Percentiles rank a stretch among this genome's conserved stretches.
phyloP scores from a whole-genome alignment of 1,140 invertebrate genomes.

The Drosophila aff. region DNA sequence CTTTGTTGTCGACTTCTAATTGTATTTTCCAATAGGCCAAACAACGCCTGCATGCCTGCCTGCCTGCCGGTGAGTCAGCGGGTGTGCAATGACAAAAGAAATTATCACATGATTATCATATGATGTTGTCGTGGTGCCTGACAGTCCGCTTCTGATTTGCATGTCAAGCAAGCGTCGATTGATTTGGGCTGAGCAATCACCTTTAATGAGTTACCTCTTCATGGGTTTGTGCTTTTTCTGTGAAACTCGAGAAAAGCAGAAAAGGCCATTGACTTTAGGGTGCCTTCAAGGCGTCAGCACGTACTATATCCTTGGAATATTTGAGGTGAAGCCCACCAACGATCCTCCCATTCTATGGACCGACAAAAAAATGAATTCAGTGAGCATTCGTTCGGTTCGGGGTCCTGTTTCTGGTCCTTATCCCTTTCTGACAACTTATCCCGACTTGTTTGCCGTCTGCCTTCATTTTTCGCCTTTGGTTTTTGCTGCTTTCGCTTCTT shows the following conservation, averaged over 20 bases:
- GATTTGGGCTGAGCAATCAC: slow-evolving; percentile 19
- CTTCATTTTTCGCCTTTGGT: slow-evolving; percentile 33
- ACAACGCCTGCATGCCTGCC: neutral
- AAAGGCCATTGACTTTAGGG: slow-evolving; percentile 68
- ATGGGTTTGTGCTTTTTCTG: neutral
- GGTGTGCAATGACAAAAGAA: slow-evolving; percentile 25
- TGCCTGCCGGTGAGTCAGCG: slow-evolving; percentile 51
- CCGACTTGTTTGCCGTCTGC: slow-evolving; percentile 54
- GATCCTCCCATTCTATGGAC: neutral
- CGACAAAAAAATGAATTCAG: slow-evolving; percentile 27
- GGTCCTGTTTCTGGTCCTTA: slow-evolving; percentile 37
- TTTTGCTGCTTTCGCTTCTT: slow-evolving; percentile 59
- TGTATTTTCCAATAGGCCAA: slow-evolving; percentile 56
- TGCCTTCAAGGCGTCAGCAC: slow-evolving; percentile 22
- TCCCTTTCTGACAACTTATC: slow-evolving; percentile 57
- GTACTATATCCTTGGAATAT: slow-evolving; percentile 41
- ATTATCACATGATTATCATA: slow-evolving; percentile 79
- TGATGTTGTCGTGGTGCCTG: slow-evolving; percentile 26
- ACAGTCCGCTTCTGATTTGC: slow-evolving; percentile 19
- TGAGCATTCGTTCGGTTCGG: slow-evolving; percentile 11
- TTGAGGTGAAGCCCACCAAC: slow-evolving; percentile 24
- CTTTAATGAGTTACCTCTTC: slow-evolving; percentile 16
- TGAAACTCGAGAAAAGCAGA: neutral
- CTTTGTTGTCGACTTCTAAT: slow-evolving; percentile 54
- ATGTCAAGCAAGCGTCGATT: slow-evolving; percentile 28